A percentile compares a stretch with the other conserved stretches of the same genome.
Conservation (phyloP, 37 sponge, comb jelly and placozoan species). For the Petrosia ficiformis region DNA sequence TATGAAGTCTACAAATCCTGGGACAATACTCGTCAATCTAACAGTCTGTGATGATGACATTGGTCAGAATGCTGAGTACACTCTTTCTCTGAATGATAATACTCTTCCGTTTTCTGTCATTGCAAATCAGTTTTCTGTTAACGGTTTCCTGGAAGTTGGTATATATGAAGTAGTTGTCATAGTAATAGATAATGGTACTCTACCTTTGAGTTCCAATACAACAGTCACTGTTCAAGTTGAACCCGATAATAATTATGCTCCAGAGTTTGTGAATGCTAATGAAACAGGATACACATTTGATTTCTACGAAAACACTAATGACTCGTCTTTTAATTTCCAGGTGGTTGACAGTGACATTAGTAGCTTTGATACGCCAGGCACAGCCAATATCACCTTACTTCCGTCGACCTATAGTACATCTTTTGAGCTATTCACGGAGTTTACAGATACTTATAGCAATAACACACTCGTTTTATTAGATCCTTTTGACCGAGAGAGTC, state of each 20-base stretch:
- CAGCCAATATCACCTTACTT: slow-evolving; percentile 18
- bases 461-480: neutral
- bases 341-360: slow-evolving; percentile 70
- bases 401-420: slow-evolving; percentile 9
- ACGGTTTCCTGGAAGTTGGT: neutral
- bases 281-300: neutral
- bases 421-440: neutral
- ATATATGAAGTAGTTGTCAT: slow-evolving; percentile 25
- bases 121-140: slow-evolving; percentile 18
- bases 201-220: slow-evolving; percentile 33
- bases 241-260: slow-evolving; percentile 49
- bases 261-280: slow-evolving; percentile 19
- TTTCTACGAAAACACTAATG: slow-evolving; percentile 40
- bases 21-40: slow-evolving; percentile 14
- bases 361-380: slow-evolving; percentile 31
- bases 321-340: slow-evolving; percentile 1
- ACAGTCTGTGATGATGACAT: slow-evolving; percentile 29
- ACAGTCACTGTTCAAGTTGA: slow-evolving; percentile 37
- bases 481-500: slow-evolving; percentile 49
- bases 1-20: slow-evolving; percentile 2
- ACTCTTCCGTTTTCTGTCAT: slow-evolving; percentile 38
- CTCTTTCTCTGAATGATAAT: slow-evolving; percentile 14
- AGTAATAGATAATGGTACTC: slow-evolving; percentile 47
- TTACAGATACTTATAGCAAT: neutral
- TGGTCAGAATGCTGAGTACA: slow-evolving; percentile 17